These are phyloP conservation scores for Spatulosminthurus flaviceps DNA, from an alignment of 2,888 invertebrate genomes.

Conservation along the genomic window DNA sequence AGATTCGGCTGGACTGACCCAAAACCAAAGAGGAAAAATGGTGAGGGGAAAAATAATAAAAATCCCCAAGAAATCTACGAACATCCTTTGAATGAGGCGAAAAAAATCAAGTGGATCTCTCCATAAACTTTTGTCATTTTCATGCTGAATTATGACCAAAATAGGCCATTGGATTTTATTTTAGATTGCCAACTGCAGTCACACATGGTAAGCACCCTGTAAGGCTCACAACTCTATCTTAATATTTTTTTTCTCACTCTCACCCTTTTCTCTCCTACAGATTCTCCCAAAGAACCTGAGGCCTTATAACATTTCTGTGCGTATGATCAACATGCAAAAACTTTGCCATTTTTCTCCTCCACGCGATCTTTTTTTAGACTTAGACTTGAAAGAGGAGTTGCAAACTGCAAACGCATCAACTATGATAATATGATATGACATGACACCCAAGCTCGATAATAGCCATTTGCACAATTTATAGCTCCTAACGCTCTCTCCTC, in stretches of 20 bases:
- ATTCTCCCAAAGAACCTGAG: too few relatives aligned
- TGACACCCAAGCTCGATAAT: constrained; percentile 41
- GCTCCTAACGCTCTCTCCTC: constrained; percentile 36
- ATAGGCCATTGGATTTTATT: constrained; percentile 46
- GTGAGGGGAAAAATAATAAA: background rate
- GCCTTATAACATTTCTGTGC: too few relatives aligned
- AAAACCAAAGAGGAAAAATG: background rate
- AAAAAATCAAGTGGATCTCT: constrained; percentile 26
- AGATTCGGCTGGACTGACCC: too few relatives aligned
- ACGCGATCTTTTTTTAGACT: too few relatives aligned
- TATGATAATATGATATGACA: constrained; percentile 43
- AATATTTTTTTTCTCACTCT: too few relatives aligned
- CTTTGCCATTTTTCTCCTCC: constrained; percentile 41
- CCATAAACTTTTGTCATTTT: constrained; percentile 50
- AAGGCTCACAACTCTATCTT: constrained; percentile 26
- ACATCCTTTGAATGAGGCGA: background rate
- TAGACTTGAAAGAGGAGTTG: constrained; percentile 32
- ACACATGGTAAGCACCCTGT: constrained; percentile 13
- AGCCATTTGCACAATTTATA: constrained; percentile 49
- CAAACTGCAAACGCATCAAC: constrained; percentile 34
- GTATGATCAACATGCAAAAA: constrained; percentile 43
- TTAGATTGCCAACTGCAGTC: constrained; percentile 21
- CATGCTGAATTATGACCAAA: constrained; percentile 51
- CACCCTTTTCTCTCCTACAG: too few relatives aligned
- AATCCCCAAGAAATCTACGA: background rate